Base-by-base conservation (phyloP, 2,888 invertebrate species). In the Drosophila sordidula region DNA sequence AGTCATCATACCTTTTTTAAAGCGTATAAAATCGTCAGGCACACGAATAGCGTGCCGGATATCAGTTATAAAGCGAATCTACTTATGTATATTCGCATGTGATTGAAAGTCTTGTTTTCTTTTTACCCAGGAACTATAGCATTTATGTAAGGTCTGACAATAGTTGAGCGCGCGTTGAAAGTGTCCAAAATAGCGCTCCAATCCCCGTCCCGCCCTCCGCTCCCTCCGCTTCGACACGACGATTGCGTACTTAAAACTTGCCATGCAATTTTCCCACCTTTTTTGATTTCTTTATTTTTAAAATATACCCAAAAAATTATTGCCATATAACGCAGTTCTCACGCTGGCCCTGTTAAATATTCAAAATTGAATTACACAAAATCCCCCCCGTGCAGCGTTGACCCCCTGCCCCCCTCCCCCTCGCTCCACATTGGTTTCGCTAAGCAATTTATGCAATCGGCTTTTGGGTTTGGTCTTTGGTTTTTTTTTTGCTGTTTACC, bases 361-460 rank as follows among this genome's bases (percentile, higher is more conserved):
- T 86, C 80, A 76, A 82, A 71, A 57, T 74, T 56, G 61, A 82
- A 76, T 88, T 86, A 57, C 89, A 57, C 67, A 88, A 76, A 74
- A 34, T 4, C n/a, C 4, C 1, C 34, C 1, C 14, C 2, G 16
- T 22, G 26, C 5, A 11, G 39, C 16, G 6, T 4, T 2, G 1
- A 1, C 11, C 32, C 36, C 8, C 5, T 3, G 2, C 18, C 18
- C 6, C 22, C 9, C n/a, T 5, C 3, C 25, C 34, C 6, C 6
- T 1, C 32, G 16, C 22, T 47, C 22, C 12, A 18, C 22, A 54
- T 46, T 41, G 44, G 18, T 58, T 44, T 46, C 58, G 50, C 47
- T 38, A 55, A 34, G 45, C 71, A 75, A 80, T 87, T 87, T 83
- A 89, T 86, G 85, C 89, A 85, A 84, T 79, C 70, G 46, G 29